These are phyloP conservation scores for Phocoena sinus DNA, from an alignment of 2,113 vertebrate genomes.

Conservation along the genomic window DNA sequence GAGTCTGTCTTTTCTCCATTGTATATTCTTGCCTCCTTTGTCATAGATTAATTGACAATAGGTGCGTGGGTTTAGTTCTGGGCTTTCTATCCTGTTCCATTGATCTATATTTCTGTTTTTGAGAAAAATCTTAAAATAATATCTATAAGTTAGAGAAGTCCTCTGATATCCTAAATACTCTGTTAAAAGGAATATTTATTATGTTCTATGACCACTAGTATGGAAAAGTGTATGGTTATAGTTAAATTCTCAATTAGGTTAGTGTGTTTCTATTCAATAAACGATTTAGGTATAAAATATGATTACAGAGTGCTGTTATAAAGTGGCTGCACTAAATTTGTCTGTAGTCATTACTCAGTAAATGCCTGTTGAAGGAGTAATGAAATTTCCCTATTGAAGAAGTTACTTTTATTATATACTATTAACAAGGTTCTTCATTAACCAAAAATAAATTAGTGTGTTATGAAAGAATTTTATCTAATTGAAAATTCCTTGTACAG, in stretches of 20 bases:
- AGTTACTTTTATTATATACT: background rate
- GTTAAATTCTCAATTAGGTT: constrained; percentile 38
- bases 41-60: background rate
- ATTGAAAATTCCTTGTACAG: constrained; percentile 2
- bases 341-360: background rate
- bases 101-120: background rate
- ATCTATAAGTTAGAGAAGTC: background rate
- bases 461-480: constrained; percentile 12
- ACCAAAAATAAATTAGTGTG: constrained; percentile 17
- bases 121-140: background rate
- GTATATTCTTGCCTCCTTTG: too few species aligned
- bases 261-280: background rate
- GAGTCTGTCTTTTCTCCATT: too few species aligned
- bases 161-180: background rate
- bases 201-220: background rate
- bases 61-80: background rate
- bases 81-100: background rate
- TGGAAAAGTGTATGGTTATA: background rate
- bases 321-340: background rate
- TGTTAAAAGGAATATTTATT: background rate
- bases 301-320: background rate
- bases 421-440: background rate
- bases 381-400: constrained; percentile 13
- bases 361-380: background rate
- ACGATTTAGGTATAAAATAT: background rate